Evolutionary conservation across 1,140 invertebrate genomes (phyloP).

Genomic region (Sycophaga agraensis): DNA sequence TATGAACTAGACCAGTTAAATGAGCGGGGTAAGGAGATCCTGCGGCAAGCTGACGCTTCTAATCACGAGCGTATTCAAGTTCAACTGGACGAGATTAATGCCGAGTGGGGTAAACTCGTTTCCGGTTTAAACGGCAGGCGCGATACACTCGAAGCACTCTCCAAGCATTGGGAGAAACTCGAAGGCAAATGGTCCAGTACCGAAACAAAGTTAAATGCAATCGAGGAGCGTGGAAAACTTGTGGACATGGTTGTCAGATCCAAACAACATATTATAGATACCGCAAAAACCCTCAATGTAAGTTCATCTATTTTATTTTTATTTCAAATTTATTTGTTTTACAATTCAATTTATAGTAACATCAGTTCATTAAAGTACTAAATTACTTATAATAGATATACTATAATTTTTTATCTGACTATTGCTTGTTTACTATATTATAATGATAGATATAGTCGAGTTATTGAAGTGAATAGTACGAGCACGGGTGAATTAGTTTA

Average conservation of each 20-base stretch:
- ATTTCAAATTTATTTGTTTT: too few species aligned
- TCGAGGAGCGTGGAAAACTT: conserved; percentile 73
- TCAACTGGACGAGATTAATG: conserved; percentile 65
- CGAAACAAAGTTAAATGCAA: conserved; percentile 63
- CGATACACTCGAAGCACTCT: conserved; percentile 66
- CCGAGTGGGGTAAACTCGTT: conserved; percentile 75
- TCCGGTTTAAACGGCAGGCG: conserved; percentile 67
- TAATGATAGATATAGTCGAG: too few species aligned
- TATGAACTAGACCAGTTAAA: conserved; percentile 66
- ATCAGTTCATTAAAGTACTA: too few species aligned
- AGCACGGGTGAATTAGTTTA: too few species aligned
- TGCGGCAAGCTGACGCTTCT: conserved; percentile 63
- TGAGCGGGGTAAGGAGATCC: conserved; percentile 67
- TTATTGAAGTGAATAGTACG: too few species aligned
- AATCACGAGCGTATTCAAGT: conserved; percentile 66
- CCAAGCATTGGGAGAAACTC: conserved; percentile 77
- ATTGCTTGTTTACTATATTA: too few species aligned
- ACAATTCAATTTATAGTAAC: too few species aligned
- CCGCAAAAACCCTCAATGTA: conserved; percentile 70
- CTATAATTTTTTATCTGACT: too few species aligned
- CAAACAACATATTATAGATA: conserved; percentile 70
- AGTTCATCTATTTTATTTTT: too few species aligned
- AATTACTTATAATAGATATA: too few species aligned
- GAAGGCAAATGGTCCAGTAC: conserved; percentile 68
- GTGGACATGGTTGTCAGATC: conserved; percentile 73